Percentiles rank a stretch among this genome's conserved stretches.
Evolutionary conservation across 2,113 vertebrate species (phyloP).

Genomic region (Fulica atra): DNA sequence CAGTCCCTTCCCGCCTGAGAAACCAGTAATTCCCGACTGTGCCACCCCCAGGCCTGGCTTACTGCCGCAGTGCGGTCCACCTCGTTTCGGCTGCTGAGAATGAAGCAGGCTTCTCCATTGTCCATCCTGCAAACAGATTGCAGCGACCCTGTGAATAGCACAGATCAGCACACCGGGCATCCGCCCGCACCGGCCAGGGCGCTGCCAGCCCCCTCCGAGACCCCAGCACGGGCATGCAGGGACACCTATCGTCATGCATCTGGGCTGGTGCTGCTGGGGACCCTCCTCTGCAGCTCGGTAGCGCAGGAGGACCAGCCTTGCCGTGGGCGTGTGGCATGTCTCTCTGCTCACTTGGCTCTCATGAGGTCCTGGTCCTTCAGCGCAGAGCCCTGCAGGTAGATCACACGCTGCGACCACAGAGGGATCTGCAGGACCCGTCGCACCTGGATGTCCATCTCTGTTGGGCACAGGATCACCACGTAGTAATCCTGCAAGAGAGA

Average conservation of each 20-base stretch:
- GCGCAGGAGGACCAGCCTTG: fast-evolving
- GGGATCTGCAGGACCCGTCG: constrained; percentile 95
- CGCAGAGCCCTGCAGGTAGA: constrained; percentile 95
- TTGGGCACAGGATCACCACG: constrained; percentile 95
- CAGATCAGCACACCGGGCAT: fast-evolving
- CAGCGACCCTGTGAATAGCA: fast-evolving
- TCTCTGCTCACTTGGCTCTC: constrained; percentile 89
- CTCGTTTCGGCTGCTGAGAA: constrained; percentile 84
- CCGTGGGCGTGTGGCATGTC: fast-evolving
- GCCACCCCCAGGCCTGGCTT: constrained; percentile 12
- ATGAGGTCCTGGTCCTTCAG: constrained; percentile 97
- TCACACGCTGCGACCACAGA: constrained; percentile 94
- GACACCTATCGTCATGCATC: fast-evolving
- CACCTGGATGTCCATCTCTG: constrained; percentile 95
- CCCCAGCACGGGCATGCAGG: not conserved
- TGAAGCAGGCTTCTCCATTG: constrained; percentile 87
- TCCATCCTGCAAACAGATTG: constrained; percentile 78
- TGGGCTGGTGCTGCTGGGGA: not conserved
- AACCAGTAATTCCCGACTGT: fast-evolving
- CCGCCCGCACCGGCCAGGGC: not conserved
- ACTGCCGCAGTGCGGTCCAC: constrained; percentile 85
- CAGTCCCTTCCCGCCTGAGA: fast-evolving
- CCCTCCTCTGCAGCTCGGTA: not conserved
- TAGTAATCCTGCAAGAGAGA: constrained; percentile 88
- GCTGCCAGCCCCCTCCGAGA: not conserved